Base-by-base conservation (phyloP, 2,113 vertebrate genomes). In the Caloenas nicobarica region DNA sequence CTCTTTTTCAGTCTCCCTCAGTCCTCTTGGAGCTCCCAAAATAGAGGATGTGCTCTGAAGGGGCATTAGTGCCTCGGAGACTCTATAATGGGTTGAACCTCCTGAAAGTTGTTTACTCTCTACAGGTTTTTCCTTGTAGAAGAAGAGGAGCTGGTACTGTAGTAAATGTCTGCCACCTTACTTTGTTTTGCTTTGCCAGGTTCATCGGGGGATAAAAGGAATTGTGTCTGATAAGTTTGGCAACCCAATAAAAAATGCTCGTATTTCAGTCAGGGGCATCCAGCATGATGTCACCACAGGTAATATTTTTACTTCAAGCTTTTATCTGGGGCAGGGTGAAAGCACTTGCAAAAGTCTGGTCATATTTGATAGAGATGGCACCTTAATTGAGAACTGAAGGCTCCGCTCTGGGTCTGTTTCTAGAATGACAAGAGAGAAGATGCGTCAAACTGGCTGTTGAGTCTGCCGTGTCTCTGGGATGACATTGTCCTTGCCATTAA, bases 121-220 rank as follows among this genome's bases (percentile, higher is more conserved):
- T 74, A 17, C 11, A 31, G 24, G 6, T 3, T 1, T 70, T 90
- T 94, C 9, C 34, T 69, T 56, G 34, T 54, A 38, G 51, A 56
- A 62, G 36, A 36, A 5, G 38, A 56, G 14, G 22, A 87, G 14
- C 12, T 70, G 33, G 6, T 15, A 7, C 25, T 78, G 5, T 4
- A 9, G 24, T 23, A n/a, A 85, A 46, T 46, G 1, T 8, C 19
- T 53, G 16, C 10, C 13, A 33, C 54, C 38, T 91, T 79, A 76
- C 40, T 83, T 77, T 48, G 26, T 42, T 72, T 86, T 96, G 58
- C 16, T 87, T 36, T 86, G 42, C 40, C 97, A 99, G 99, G 99
- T 98, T 40, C 99, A 99, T 87, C 97, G 98, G 13, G 99, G 99
- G 58, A 98, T 99, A 96, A 99, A 99, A 84, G 99, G 99, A 31